phyloP scores from a whole-genome alignment of 1,140 invertebrate genomes.

The Chrysopa pallens region DNA sequence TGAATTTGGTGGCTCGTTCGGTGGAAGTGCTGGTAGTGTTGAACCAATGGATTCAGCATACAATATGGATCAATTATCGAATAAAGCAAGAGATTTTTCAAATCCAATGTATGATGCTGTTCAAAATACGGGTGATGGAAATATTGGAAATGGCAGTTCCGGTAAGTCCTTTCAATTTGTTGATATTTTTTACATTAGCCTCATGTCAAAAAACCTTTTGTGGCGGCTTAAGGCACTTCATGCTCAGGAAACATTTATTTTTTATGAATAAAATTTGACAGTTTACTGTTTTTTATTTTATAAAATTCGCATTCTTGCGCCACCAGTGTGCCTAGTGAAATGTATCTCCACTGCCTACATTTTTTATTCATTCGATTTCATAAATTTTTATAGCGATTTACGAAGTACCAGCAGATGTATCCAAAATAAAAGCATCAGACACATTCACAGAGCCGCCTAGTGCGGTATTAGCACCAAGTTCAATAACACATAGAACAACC shows the following conservation, averaged over 20 bases:
- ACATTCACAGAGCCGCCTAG: slow-evolving; percentile 37
- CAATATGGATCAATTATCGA: slow-evolving; percentile 46
- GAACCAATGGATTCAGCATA: slow-evolving; percentile 52
- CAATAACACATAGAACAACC: slow-evolving; percentile 53
- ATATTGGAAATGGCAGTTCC: slow-evolving; percentile 35
- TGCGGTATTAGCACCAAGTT: slow-evolving; percentile 61
- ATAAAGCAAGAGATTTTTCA: slow-evolving; percentile 74
- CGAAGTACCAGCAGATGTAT: slow-evolving; percentile 56
- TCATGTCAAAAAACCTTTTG: slow-evolving; percentile 1
- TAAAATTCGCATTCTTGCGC: too few relatives aligned
- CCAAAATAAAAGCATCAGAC: slow-evolving; percentile 32
- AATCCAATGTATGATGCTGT: slow-evolving; percentile 93
- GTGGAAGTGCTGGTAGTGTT: slow-evolving; percentile 16
- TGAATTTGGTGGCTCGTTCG: slow-evolving; percentile 53
- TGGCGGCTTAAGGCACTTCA: too few relatives aligned
- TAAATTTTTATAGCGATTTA: slow-evolving; percentile 59
- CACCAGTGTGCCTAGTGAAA: too few relatives aligned
- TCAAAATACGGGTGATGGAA: slow-evolving; percentile 30
- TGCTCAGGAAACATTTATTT: not conserved
- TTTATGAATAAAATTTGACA: too few relatives aligned
- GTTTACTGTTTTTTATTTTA: too few relatives aligned
- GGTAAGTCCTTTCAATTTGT: slow-evolving; percentile 21
- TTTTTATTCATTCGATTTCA: too few relatives aligned
- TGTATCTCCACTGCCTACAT: too few relatives aligned
- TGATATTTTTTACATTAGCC: slow-evolving; percentile 10